phyloP scores from a whole-genome alignment of 2,888 invertebrate species.

The Lithodes maja region DNA sequence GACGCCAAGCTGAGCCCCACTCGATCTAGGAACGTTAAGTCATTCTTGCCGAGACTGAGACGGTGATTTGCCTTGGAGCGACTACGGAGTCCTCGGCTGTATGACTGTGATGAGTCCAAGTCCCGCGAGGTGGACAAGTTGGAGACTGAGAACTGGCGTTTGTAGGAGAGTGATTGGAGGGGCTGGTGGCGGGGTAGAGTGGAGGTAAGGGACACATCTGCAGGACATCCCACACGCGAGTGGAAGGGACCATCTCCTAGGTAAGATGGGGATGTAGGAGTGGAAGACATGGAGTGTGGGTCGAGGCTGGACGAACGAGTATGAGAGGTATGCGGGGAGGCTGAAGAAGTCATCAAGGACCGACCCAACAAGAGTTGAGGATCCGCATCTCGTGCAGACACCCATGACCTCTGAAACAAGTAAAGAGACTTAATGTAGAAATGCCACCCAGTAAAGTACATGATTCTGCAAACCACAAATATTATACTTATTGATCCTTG shows the following conservation, averaged over 20 bases:
- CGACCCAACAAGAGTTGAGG: no score
- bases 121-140: neutral
- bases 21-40: neutral
- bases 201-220: neutral
- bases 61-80: conserved; percentile 46
- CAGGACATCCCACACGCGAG: neutral
- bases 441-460: no score
- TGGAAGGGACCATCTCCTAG: neutral
- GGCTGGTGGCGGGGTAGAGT: neutral
- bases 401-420: no score
- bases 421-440: no score
- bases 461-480: no score
- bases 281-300: neutral
- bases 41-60: conserved; percentile 41
- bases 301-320: neutral
- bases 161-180: neutral
- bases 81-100: neutral
- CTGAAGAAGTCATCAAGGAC: no score
- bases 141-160: neutral
- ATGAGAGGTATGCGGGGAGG: no score
- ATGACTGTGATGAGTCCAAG: neutral
- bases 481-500: no score
- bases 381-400: no score
- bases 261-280: neutral
- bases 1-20: neutral